Evolutionary conservation across 2,888 invertebrate genomes (phyloP).

Genomic region (Hemaris fuciformis): DNA sequence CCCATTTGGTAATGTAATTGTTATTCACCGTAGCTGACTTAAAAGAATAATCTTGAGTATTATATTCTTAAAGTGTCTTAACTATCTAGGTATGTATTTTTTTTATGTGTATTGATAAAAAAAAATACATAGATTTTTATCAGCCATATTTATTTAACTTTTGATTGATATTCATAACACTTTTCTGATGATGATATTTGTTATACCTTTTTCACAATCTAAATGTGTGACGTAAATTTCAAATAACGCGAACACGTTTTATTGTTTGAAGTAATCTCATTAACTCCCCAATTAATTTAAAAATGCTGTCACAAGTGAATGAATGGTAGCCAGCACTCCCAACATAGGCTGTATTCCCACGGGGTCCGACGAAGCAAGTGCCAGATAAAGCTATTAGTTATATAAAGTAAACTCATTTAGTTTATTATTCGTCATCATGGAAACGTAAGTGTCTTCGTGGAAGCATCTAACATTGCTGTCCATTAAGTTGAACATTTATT

Average conservation of each 20-base stretch:
- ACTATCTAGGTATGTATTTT: too few relatives aligned
- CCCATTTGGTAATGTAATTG: not conserved
- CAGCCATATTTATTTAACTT: too few relatives aligned
- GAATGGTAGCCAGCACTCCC: not conserved
- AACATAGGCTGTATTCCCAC: conserved; percentile 4
- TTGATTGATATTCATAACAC: too few relatives aligned
- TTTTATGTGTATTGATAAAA: too few relatives aligned
- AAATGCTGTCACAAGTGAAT: not conserved
- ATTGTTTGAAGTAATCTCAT: not conserved
- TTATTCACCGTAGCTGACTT: not conserved
- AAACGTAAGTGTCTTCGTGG: conserved; percentile 41
- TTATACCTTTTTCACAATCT: too few relatives aligned
- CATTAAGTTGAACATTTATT: conserved; percentile 54
- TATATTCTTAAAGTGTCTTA: not conserved
- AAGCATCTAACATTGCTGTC: conserved; percentile 53
- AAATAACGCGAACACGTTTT: not conserved
- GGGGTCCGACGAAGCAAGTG: not conserved
- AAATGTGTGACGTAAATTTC: not conserved
- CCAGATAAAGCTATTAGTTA: conserved; percentile 4
- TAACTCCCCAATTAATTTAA: not conserved
- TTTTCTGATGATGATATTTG: too few relatives aligned
- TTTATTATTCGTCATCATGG: conserved; percentile 15
- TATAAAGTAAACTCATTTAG: conserved; percentile 11
- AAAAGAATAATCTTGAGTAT: not conserved
- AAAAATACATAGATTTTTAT: too few relatives aligned